A percentile compares a stretch with the other conserved stretches of the same genome.
Evolutionary conservation across 2,888 invertebrate species (phyloP).

Genomic region (Himalopsyche japonica): DNA sequence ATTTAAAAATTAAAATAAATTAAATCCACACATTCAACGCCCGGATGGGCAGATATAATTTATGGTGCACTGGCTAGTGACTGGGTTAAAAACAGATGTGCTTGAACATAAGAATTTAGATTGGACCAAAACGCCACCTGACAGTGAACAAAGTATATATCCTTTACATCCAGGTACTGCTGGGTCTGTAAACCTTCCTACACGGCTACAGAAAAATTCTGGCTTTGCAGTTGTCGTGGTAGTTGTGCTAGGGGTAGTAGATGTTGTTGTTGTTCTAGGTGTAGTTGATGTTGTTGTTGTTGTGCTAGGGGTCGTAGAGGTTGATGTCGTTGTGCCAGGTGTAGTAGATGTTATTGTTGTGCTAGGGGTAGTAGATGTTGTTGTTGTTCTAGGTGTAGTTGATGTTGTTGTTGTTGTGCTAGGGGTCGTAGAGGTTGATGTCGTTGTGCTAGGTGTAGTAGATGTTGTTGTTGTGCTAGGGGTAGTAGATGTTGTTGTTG

Average conservation of each 20-base stretch:
- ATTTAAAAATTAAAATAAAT: too few relatives aligned
- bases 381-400: background rate
- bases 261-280: background rate
- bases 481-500: background rate
- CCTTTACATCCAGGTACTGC: conserved; percentile 8
- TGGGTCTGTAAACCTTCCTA: conserved; percentile 7
- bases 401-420: too few relatives aligned
- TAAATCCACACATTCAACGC: background rate
- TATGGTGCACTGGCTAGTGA: background rate
- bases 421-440: background rate
- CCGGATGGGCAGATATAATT: background rate
- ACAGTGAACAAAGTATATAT: conserved; percentile 3
- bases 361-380: background rate
- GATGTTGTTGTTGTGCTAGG: background rate
- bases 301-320: background rate
- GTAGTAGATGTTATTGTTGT: background rate
- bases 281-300: background rate
- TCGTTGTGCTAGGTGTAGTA: background rate
- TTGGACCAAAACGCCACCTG: background rate
- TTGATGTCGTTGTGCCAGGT: background rate
- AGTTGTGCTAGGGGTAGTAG: too few relatives aligned
- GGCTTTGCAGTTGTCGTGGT: conserved; percentile 4
- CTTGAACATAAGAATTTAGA: conserved; percentile 3
- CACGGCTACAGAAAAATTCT: background rate
- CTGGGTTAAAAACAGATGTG: conserved; percentile 9